Conservation (phyloP, 2,797 vertebrate genomes). For the Rhincodon typus region DNA sequence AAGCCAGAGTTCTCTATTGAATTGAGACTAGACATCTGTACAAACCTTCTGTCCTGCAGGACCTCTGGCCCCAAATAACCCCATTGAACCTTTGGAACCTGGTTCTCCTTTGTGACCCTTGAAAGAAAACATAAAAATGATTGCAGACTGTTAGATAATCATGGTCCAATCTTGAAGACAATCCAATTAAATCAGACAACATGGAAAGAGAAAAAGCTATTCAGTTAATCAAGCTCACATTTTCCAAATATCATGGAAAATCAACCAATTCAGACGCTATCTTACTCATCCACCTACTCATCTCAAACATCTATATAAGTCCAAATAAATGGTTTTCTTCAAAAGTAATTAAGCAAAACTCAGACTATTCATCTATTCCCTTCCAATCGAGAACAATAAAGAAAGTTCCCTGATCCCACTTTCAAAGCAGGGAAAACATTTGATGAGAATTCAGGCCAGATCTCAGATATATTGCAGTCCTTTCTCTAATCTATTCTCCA, state of each 20-base stretch:
- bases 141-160: neutral
- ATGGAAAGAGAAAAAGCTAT: neutral
- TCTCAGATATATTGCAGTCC: no score
- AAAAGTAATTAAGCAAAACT: neutral
- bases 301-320: neutral
- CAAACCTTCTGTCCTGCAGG: conserved; percentile 77
- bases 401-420: neutral
- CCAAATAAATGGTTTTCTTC: neutral
- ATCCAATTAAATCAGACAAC: neutral
- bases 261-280: neutral
- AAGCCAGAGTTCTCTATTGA: neutral
- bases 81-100: conserved; percentile 72
- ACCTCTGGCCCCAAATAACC: conserved; percentile 74
- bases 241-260: neutral
- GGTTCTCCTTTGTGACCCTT: conserved; percentile 77
- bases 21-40: neutral
- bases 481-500: neutral
- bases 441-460: neutral
- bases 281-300: neutral
- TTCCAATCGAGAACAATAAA: neutral
- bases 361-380: neutral
- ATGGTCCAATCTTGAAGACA: neutral
- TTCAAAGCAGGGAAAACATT: neutral
- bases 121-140: conserved; percentile 2
- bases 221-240: neutral